Evolutionary conservation across 2,797 vertebrate genomes (phyloP), one percentile per base, ranked within the genome.

Genomic region (Cyclopterus lumpus): DNA sequence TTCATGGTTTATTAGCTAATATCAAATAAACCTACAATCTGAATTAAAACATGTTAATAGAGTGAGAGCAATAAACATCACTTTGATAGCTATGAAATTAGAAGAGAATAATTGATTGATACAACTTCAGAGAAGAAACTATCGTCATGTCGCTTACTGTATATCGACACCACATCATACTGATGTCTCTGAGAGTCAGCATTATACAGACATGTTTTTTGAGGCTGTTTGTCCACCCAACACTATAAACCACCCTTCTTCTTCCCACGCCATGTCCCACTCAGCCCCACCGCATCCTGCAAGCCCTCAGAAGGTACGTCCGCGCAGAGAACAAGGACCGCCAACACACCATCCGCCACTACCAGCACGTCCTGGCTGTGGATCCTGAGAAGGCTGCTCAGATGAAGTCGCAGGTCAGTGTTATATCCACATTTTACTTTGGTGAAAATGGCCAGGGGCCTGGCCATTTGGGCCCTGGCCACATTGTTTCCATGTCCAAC

Each of bases 341-440:
- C 5, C 96, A 98, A 82, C 98, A 99, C 91, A 99, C 98, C 86
- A 95, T 99, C 88, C 96, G 96, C 54, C 98, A 99, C 77, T 99
- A 98, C 92, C 97, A 99, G 92, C 98, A 99, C 0, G 97, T 99
- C 81, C 92, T 98, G 91, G 97, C 97, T 0, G 98, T 99, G 51
- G 98, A 99, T 86, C 98, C 98, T 0, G 97, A 98, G 90, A 99
- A 99, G 89, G 98, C 98, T 0, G 97, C 97, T 0, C 98, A 99
- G 94, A 99, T 99, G 97, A 99, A 98, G 91, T 98, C 97, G 60
- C 98, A 99, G 96, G 98, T 99, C 80, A 58, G 93, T 73, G 61
- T 75, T 60, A 11, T 4, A 14, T 30, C 15, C 51, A 22, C 24
- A 51, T 55, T 12, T 53, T 3, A 51, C 5, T 6, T 5, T 12